These are phyloP conservation scores for Morpho deidamia DNA, from an alignment of 2,888 invertebrate genomes.

Conservation along the genomic window DNA sequence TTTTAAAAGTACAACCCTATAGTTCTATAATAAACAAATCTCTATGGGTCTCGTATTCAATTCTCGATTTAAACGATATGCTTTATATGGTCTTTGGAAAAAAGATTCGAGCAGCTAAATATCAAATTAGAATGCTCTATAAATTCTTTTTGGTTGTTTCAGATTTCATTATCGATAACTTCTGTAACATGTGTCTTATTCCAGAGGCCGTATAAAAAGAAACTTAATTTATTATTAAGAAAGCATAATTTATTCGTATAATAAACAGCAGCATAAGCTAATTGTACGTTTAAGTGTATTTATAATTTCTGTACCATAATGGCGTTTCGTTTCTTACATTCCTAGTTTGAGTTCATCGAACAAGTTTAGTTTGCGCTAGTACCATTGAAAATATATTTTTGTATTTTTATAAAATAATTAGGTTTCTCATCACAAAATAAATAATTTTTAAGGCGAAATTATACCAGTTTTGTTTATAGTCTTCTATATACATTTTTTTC, in stretches of 20 bases:
- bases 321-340: slow-evolving; percentile 46
- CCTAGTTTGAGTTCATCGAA: slow-evolving; percentile 51
- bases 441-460: slow-evolving; percentile 21
- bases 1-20: too few relatives aligned
- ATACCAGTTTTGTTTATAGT: slow-evolving; percentile 17
- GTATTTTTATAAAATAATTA: slow-evolving; percentile 30
- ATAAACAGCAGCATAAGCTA: slow-evolving; percentile 53
- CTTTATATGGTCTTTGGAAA: too few relatives aligned
- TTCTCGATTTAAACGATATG: too few relatives aligned
- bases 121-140: too few relatives aligned
- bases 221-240: slow-evolving; percentile 43
- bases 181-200: slow-evolving; percentile 13
- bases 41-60: too few relatives aligned
- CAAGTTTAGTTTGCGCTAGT: slow-evolving; percentile 42
- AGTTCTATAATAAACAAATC: too few relatives aligned
- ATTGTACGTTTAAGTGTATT: slow-evolving; percentile 51
- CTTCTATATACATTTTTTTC: slow-evolving; percentile 16
- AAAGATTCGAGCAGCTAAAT: too few relatives aligned
- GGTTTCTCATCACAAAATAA: slow-evolving; percentile 32
- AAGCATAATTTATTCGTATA: slow-evolving; percentile 58
- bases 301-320: slow-evolving; percentile 78
- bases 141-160: slow-evolving; percentile 30
- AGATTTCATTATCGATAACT: slow-evolving; percentile 41
- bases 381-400: slow-evolving; percentile 35
- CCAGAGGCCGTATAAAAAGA: slow-evolving; percentile 25